These are phyloP conservation scores for Chaetodon trifasciatus DNA, from an alignment of 2,797 vertebrate genomes.

Conservation along the genomic window DNA sequence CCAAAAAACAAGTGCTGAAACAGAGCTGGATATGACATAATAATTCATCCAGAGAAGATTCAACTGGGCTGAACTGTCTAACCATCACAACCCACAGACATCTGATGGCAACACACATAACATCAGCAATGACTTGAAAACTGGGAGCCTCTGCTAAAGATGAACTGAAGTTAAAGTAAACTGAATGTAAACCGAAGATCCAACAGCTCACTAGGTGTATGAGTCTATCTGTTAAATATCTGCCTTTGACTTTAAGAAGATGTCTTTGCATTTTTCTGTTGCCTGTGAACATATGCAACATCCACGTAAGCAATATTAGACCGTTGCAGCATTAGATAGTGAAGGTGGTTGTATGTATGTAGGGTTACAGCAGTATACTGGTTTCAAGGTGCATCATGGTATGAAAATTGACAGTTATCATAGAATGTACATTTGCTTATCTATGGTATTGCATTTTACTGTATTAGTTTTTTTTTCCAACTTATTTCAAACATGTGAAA, in stretches of 20 bases:
- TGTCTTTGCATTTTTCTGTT: not conserved
- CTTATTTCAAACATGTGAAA: no score
- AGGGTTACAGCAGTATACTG: no score
- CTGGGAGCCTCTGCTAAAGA: not conserved
- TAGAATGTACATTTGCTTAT: no score
- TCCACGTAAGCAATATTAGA: not conserved
- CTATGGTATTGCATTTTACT: no score
- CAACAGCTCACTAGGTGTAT: no score
- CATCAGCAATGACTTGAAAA: not conserved
- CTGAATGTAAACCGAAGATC: not conserved
- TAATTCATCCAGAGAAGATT: not conserved
- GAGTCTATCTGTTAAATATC: no score
- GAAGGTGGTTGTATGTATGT: not conserved
- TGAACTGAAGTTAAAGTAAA: not conserved
- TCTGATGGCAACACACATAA: not conserved
- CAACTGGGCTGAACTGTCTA: not conserved
- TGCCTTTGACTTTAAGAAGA: not conserved
- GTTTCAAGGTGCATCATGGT: no score
- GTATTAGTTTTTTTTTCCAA: no score
- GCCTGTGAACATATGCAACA: not conserved
- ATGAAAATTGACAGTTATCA: no score
- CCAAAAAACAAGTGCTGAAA: not conserved
- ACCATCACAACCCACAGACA: not conserved
- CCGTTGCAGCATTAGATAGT: not conserved
- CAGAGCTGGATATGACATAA: not conserved